These are phyloP conservation scores for Cenopis cana DNA, from an alignment of 2,888 invertebrate genomes.

Conservation along the genomic window DNA sequence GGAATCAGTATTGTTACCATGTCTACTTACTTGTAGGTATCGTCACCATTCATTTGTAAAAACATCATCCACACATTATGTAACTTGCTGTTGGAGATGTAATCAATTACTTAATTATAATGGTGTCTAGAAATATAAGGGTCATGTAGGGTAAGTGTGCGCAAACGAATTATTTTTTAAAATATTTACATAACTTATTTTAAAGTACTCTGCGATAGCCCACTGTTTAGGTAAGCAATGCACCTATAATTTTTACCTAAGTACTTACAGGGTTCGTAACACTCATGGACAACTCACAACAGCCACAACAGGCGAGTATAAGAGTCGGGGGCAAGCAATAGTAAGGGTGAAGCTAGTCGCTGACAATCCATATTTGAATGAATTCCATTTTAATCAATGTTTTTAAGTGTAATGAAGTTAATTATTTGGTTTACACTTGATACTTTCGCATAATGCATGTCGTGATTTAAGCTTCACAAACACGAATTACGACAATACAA, in stretches of 20 bases:
- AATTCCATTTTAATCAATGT: not conserved
- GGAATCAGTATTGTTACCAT: constrained; percentile 13
- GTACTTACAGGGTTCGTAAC: too few relatives aligned
- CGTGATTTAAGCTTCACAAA: not conserved
- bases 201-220: too few relatives aligned
- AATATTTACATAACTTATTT: not conserved
- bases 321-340: too few relatives aligned
- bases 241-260: not conserved
- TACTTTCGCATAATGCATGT: too few relatives aligned
- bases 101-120: constrained; percentile 21
- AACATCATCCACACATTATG: constrained; percentile 32
- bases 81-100: constrained; percentile 32
- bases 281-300: too few relatives aligned
- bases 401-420: not conserved
- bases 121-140: constrained; percentile 34
- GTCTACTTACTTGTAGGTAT: constrained; percentile 16
- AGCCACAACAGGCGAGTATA: too few relatives aligned
- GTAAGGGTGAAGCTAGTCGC: too few relatives aligned
- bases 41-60: constrained; percentile 38
- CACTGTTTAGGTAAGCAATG: too few relatives aligned
- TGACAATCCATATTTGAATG: too few relatives aligned
- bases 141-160: not conserved
- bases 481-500: too few relatives aligned
- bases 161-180: not conserved
- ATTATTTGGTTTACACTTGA: not conserved